Evolutionary conservation across 2,888 invertebrate genomes (phyloP), one percentile per base, ranked within the genome.

Genomic region (Cacoxenus indagator): DNA sequence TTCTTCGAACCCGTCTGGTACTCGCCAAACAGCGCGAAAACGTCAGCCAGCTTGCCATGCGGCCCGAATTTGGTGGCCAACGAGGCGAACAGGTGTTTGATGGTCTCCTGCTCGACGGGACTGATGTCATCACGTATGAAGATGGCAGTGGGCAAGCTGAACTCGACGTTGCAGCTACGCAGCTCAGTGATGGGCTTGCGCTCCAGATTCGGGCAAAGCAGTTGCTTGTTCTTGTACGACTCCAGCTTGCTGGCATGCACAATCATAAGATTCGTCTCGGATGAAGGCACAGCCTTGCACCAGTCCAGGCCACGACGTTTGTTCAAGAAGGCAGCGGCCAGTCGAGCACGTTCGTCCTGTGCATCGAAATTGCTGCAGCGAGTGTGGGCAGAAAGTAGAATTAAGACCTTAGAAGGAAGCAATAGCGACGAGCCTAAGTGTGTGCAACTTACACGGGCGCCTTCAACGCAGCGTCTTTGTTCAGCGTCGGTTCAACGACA

Each of bases 21-120:
- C 69, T 84, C 81, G 1, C 84, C 86, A 65, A 88, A 88, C 57
- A 88, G 69, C 1, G 84, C 79, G 70, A 88, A 88, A 9, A 88
- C 87, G 81, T 88, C 87, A 59, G 84, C 75, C 31, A 84, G 59
- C 69, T 84, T 85, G 54, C 83, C 85, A 4, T 65, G 67, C 54
- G 78, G 79, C 0, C 88, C 87, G 24, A 88, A 88, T 59, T 83
- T 82, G 8, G 83, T 77, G 6, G 87, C 86, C 29, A 88, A 73
- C 3, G 84, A 78, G 6, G 82, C 67, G 65, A 85, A 86, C 66
- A 86, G 81, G 73, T 88, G 88, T 68, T 86, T 84, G 51, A 87
- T 73, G 43, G 85, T 86, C 65, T 87, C 86, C 74, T 85, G 81
- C 68, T 88, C 85, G n/a, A 86, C 83, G 6, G 76, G 46, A 2